A percentile compares a stretch with the other conserved stretches of the same genome.
These are phyloP conservation scores for Aphodius sticticus DNA, from an alignment of 2,888 invertebrate species.

Conservation along the genomic window DNA sequence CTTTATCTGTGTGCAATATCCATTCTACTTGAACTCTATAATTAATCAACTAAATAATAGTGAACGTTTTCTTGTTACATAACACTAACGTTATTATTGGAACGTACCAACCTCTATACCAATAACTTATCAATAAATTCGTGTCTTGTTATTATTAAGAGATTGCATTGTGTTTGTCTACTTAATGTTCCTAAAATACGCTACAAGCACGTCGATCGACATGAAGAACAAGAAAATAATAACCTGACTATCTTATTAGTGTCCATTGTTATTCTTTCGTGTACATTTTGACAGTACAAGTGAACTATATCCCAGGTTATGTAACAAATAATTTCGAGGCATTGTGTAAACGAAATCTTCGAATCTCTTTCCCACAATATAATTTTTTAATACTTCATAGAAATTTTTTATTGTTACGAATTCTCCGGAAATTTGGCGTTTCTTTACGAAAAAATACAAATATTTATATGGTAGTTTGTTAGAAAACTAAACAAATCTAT, in stretches of 20 bases:
- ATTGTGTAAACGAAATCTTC: background rate
- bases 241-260: background rate
- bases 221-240: background rate
- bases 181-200: background rate
- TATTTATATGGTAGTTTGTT: no score
- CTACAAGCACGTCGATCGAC: background rate
- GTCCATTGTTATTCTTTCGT: background rate
- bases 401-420: background rate
- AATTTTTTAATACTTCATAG: background rate
- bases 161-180: background rate
- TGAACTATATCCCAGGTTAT: background rate
- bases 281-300: background rate
- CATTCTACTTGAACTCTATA: conserved; percentile 4
- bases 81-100: background rate
- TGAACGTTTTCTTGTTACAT: background rate
- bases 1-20: background rate
- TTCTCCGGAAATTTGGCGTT: background rate
- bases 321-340: background rate
- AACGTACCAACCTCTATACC: background rate
- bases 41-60: background rate
- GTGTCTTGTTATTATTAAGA: background rate
- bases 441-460: background rate
- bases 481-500: no score
- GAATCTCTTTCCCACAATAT: background rate
- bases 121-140: background rate